phyloP scores from a whole-genome alignment of 2,888 invertebrate species.

The Parnassius orleans region DNA sequence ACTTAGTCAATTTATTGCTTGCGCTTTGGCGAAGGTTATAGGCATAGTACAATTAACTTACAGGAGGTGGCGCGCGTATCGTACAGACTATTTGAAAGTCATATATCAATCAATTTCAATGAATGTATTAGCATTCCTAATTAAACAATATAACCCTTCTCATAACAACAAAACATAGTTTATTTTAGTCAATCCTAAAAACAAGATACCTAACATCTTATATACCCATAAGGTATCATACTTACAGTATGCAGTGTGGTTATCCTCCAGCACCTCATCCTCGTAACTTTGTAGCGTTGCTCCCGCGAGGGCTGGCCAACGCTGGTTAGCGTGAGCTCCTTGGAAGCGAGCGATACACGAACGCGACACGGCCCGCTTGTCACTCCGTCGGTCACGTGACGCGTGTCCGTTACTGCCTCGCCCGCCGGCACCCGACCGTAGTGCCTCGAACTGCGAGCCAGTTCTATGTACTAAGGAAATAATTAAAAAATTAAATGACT shows the following conservation, averaged over 20 bases:
- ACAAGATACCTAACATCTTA: no score
- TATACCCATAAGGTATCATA: slow-evolving; percentile 24
- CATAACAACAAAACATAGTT: no score
- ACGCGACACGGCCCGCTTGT: slow-evolving; percentile 50
- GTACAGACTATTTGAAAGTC: no score
- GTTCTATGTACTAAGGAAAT: slow-evolving; percentile 87
- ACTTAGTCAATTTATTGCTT: no score
- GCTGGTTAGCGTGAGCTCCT: slow-evolving; percentile 89
- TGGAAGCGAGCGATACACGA: slow-evolving; percentile 91
- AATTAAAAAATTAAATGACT: neutral
- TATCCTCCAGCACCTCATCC: slow-evolving; percentile 98
- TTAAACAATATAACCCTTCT: no score
- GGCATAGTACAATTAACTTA: no score
- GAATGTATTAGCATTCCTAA: no score
- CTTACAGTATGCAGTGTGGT: slow-evolving; percentile 89
- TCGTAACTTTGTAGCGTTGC: slow-evolving; percentile 94
- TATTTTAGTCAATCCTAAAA: no score
- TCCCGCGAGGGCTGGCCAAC: slow-evolving; percentile 85
- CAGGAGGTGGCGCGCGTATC: no score
- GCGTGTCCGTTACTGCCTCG: slow-evolving; percentile 61
- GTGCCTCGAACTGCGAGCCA: slow-evolving; percentile 90
- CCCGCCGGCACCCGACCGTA: slow-evolving; percentile 90
- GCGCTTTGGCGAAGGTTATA: no score
- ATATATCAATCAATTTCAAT: no score
- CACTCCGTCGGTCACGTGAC: slow-evolving; percentile 45